Evolutionary conservation across 1,140 invertebrate genomes (phyloP), one percentile per base, ranked within the genome.

Genomic region (Dinoponera quadriceps): DNA sequence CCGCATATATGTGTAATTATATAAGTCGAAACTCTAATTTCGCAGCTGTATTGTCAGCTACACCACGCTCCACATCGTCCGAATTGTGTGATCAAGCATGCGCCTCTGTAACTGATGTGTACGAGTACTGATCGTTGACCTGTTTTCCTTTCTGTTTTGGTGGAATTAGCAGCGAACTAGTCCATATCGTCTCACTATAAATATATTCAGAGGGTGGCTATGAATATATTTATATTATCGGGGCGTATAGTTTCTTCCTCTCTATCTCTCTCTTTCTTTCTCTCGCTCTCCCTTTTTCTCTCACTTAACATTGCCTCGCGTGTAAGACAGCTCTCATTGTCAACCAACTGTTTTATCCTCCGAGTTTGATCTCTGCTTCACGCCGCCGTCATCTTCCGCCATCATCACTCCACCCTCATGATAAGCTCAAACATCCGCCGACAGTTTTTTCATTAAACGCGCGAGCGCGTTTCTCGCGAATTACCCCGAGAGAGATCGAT

Each of bases 401-500:
- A 11, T 66, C 49, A 16, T 22, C 33, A 54, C 13, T 1, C n/a
- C 51, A 65, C 62, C 83, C 83, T 87, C 84, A 85, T 55, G 87
- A 88, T 85, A 83, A 89, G 87, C 72, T 25, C 27, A 57, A 78
- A 49, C 65, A 38, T 44, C 25, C 49, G 20, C 51, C 60, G 55
- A n/a, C 22, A 60, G 25, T 83, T 71, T n/a, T 88, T 49, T 83
- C 22, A 25, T 18, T 80, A 44, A 11, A 14, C 83, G 78, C 49
- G 51, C 20, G 51, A 44, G 16, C 66, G 84, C 51, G 60, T 72
- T 82, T 59, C 77, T 65, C 59, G 38, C 29, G 22, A 38, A 29
- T 82, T 74, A 54, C 80, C 65, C 57, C 82, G 78, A 82, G 55
- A 63, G 77, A 65, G 66, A 59, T 74, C 74, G 83, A 88, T 80